These are phyloP conservation scores for Timandra comae DNA, from an alignment of 2,888 invertebrate species.

Conservation along the genomic window DNA sequence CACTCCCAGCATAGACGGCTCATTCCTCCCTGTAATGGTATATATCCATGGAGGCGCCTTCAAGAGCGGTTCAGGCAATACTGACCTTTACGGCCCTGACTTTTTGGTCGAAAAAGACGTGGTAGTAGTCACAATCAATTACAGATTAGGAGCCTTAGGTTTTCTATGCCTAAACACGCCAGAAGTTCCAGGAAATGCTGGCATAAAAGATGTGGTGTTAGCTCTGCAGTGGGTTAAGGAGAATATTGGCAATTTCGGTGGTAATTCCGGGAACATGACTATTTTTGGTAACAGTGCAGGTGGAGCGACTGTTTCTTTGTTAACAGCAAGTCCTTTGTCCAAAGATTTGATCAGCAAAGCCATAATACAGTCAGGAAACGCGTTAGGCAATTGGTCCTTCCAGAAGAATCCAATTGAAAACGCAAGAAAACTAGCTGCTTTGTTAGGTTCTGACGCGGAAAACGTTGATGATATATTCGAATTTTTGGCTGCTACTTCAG, in stretches of 20 bases:
- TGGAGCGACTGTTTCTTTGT: slow-evolving; percentile 36
- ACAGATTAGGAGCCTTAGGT: slow-evolving; percentile 65
- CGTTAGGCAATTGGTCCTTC: slow-evolving; percentile 32
- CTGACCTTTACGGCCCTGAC: slow-evolving; percentile 65
- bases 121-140: slow-evolving; percentile 75
- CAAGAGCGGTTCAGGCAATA: slow-evolving; percentile 69
- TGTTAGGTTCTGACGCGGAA: slow-evolving; percentile 49
- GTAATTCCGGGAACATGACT: slow-evolving; percentile 59
- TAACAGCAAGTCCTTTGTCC: slow-evolving; percentile 55
- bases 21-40: slow-evolving; percentile 74
- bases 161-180: slow-evolving; percentile 62
- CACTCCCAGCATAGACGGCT: slow-evolving; percentile 74
- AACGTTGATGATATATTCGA: slow-evolving; percentile 54
- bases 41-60: slow-evolving; percentile 77
- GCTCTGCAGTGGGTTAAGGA: slow-evolving; percentile 61
- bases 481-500: slow-evolving; percentile 49
- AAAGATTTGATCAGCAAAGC: slow-evolving; percentile 54
- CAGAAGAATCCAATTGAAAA: slow-evolving; percentile 52
- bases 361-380: slow-evolving; percentile 59
- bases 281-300: slow-evolving; percentile 63
- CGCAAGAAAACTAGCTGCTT: slow-evolving; percentile 42
- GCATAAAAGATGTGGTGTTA: slow-evolving; percentile 57
- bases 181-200: slow-evolving; percentile 66
- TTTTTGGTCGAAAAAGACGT: slow-evolving; percentile 76
- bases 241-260: slow-evolving; percentile 61